A percentile compares a stretch with the other conserved stretches of the same genome.
Evolutionary conservation across 2,113 vertebrate species (phyloP).

Genomic region (Rhabdomys dilectus): DNA sequence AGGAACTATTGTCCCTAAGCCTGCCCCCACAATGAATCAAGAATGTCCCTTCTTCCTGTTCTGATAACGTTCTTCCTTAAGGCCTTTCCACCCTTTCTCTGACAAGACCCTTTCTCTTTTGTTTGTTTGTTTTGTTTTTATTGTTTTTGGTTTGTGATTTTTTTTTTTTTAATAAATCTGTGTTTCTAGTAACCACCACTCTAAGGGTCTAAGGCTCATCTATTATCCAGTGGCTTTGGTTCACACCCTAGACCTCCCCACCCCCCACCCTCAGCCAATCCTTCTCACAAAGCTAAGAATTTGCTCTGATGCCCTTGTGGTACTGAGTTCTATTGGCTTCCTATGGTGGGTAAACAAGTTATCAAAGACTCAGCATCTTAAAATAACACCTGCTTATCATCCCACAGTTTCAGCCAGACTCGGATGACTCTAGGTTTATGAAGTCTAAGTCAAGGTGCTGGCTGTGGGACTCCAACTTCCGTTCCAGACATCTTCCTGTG

Average conservation of each 20-base stretch:
- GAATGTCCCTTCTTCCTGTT: neutral
- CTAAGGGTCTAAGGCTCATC: neutral
- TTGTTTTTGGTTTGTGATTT: neutral
- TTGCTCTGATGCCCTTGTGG: neutral
- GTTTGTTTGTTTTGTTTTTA: neutral
- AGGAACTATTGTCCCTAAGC: neutral
- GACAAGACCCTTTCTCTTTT: neutral
- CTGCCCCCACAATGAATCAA: neutral
- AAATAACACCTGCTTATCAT: neutral
- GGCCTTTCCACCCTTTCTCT: neutral
- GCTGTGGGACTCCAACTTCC: neutral
- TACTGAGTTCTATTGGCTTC: neutral
- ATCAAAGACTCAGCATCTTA: neutral
- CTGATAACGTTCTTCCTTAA: neutral
- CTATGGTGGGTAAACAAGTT: neutral
- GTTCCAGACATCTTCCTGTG: neutral
- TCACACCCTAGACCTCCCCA: neutral
- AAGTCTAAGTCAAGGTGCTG: neutral
- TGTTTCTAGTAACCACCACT: neutral
- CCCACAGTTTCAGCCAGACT: neutral
- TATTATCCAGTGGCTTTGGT: neutral
- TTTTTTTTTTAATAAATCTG: neutral
- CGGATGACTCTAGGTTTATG: neutral
- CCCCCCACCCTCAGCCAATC: neutral
- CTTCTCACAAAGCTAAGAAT: neutral